A percentile compares a stretch with the other conserved stretches of the same genome.
These are phyloP conservation scores for Ennomos quercinarius DNA, from an alignment of 2,888 invertebrate species.

Conservation along the genomic window DNA sequence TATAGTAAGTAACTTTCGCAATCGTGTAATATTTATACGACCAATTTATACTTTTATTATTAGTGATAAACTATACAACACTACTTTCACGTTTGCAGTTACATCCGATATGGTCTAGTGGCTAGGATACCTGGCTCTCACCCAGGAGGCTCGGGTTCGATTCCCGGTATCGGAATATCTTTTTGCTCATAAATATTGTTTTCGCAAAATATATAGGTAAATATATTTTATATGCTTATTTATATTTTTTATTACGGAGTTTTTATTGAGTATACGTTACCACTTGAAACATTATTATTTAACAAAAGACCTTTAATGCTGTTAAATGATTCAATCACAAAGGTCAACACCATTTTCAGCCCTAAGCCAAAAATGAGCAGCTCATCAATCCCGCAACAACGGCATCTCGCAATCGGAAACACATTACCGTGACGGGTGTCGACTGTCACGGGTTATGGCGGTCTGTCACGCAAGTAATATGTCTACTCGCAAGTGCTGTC, in stretches of 20 bases:
- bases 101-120: constrained; percentile 86
- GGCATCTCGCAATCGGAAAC: constrained; percentile 62
- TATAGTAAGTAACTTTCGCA: no score
- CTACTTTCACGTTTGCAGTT: not conserved
- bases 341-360: not conserved
- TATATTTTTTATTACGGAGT: no score
- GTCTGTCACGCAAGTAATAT: constrained; percentile 45
- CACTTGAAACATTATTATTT: no score
- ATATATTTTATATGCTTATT: no score
- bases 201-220: no score
- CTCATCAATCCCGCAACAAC: constrained; percentile 45
- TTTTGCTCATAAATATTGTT: constrained; percentile 35
- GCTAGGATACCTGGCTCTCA: constrained; percentile 90
- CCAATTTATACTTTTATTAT: no score
- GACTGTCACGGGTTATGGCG: constrained; percentile 48
- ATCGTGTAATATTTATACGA: no score
- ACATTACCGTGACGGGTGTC: constrained; percentile 62
- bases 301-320: no score
- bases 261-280: no score
- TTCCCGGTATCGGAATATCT: constrained; percentile 72
- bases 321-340: no score
- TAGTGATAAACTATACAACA: no score
- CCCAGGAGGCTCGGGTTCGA: constrained; percentile 88
- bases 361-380: constrained; percentile 22
- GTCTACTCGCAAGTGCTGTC: constrained; percentile 22